Percentiles rank a stretch among this genome's conserved stretches.
Evolutionary conservation across 2,888 invertebrate genomes (phyloP).

Genomic region (Tetranychus truncatus): DNA sequence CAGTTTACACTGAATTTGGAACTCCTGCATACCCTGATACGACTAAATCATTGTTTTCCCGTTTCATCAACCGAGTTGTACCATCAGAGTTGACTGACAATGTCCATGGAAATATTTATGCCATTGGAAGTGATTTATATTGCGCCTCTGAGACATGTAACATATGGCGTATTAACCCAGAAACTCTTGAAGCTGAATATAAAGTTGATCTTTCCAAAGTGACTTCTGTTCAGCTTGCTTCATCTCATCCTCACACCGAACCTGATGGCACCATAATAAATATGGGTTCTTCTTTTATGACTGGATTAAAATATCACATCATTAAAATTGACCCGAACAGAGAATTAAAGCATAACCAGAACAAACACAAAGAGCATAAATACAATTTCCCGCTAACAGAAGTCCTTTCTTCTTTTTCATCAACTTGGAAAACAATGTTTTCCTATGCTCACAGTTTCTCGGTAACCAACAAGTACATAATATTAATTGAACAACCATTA

Average conservation of each 20-base stretch:
- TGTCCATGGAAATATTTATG: slow-evolving; percentile 35
- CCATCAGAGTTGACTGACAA: slow-evolving; percentile 36
- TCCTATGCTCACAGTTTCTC: slow-evolving; percentile 40
- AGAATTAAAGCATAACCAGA: neutral
- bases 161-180: slow-evolving; percentile 35
- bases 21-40: slow-evolving; percentile 38
- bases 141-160: slow-evolving; percentile 36
- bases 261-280: slow-evolving; percentile 35
- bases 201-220: slow-evolving; percentile 32
- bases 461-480: slow-evolving; percentile 38
- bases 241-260: slow-evolving; percentile 36
- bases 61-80: slow-evolving; percentile 25
- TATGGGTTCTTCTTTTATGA: slow-evolving; percentile 34
- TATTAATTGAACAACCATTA: slow-evolving; percentile 40
- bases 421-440: slow-evolving; percentile 31
- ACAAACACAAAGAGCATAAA: neutral
- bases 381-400: neutral
- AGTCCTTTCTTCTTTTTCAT: slow-evolving; percentile 27
- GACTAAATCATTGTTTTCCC: slow-evolving; percentile 36
- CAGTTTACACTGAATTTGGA: slow-evolving; percentile 37
- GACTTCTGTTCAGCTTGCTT: slow-evolving; percentile 34
- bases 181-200: slow-evolving; percentile 33
- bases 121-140: slow-evolving; percentile 33
- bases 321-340: slow-evolving; percentile 27
- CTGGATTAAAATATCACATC: slow-evolving; percentile 33